Evolutionary conservation across 2,113 vertebrate species (phyloP).

Genomic region (Phyllopteryx taeniolatus): DNA sequence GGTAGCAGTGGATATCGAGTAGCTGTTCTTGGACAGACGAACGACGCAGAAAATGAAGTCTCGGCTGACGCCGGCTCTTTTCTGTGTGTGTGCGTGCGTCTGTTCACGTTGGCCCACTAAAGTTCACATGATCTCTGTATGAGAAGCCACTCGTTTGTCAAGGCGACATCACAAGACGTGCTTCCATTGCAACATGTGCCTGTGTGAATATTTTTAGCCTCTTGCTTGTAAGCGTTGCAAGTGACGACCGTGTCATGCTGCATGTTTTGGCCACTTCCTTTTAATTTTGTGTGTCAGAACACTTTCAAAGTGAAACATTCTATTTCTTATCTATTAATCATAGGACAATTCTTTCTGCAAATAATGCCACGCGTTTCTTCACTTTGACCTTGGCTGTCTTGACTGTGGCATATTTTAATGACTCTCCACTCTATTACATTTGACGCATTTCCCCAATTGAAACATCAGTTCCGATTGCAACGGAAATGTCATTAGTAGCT

Average conservation of each 20-base stretch:
- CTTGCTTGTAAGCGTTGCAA: slow-evolving; percentile 11
- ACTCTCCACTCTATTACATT: background rate
- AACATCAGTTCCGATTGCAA: too few relatives aligned
- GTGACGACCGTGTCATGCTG: slow-evolving; percentile 9
- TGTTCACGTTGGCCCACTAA: slow-evolving; percentile 19
- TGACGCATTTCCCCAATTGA: background rate
- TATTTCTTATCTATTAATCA: background rate
- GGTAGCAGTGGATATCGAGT: slow-evolving; percentile 13
- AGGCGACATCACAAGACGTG: slow-evolving; percentile 47
- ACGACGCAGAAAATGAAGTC: background rate
- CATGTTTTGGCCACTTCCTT: slow-evolving; percentile 3
- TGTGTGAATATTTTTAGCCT: slow-evolving; percentile 7
- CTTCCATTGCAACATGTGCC: slow-evolving; percentile 22
- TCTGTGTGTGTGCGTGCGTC: background rate
- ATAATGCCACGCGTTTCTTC: background rate
- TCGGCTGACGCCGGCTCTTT: background rate
- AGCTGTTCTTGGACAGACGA: slow-evolving; percentile 15
- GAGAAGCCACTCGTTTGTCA: slow-evolving; percentile 36
- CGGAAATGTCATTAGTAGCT: too few relatives aligned
- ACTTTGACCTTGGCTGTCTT: background rate
- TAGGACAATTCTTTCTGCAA: background rate
- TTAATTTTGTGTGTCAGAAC: background rate
- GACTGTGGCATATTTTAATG: background rate
- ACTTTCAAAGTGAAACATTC: background rate
- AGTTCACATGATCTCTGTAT: slow-evolving; percentile 46